Percentiles rank a stretch among this genome's conserved stretches.
These are phyloP conservation scores for Phyllotreta striolata DNA, from an alignment of 2,888 invertebrate genomes.

Conservation along the genomic window DNA sequence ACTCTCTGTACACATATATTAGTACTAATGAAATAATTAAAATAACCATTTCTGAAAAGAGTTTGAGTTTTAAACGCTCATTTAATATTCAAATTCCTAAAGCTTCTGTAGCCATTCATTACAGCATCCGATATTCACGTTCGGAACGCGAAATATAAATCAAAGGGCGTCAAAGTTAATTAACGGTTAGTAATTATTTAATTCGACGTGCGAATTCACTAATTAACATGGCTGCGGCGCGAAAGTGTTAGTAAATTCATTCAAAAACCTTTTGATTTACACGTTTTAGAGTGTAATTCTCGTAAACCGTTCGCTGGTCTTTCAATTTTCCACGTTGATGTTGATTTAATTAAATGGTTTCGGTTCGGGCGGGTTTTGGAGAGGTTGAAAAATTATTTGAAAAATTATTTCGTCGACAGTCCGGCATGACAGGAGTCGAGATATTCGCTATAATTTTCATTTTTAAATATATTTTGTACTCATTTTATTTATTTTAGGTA, in stretches of 20 bases:
- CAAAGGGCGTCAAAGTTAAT: slow-evolving; percentile 39
- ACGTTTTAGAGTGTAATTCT: slow-evolving; percentile 41
- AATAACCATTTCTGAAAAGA: too few relatives aligned
- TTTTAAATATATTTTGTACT: too few relatives aligned
- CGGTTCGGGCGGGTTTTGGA: slow-evolving; percentile 17
- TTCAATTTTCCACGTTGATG: slow-evolving; percentile 20
- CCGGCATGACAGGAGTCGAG: too few relatives aligned
- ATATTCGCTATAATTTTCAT: too few relatives aligned
- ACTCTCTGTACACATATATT: too few relatives aligned
- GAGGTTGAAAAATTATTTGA: slow-evolving; percentile 17
- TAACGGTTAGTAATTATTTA: slow-evolving; percentile 44
- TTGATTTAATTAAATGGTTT: slow-evolving; percentile 35
- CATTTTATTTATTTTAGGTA: too few relatives aligned
- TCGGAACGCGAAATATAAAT: slow-evolving; percentile 37
- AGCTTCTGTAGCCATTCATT: slow-evolving; percentile 19
- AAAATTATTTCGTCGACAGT: background rate
- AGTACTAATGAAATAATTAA: too few relatives aligned
- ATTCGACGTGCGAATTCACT: slow-evolving; percentile 42
- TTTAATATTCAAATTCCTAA: slow-evolving; percentile 16
- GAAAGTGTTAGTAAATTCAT: slow-evolving; percentile 43
- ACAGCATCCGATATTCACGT: slow-evolving; percentile 26
- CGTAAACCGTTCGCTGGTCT: slow-evolving; percentile 33
- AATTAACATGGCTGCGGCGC: slow-evolving; percentile 40
- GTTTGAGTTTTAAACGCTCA: too few relatives aligned
- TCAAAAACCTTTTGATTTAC: slow-evolving; percentile 40